Evolutionary conservation across 2,888 invertebrate species (phyloP), one percentile per base, ranked within the genome.

Genomic region (Pandemis cinnamomeana): DNA sequence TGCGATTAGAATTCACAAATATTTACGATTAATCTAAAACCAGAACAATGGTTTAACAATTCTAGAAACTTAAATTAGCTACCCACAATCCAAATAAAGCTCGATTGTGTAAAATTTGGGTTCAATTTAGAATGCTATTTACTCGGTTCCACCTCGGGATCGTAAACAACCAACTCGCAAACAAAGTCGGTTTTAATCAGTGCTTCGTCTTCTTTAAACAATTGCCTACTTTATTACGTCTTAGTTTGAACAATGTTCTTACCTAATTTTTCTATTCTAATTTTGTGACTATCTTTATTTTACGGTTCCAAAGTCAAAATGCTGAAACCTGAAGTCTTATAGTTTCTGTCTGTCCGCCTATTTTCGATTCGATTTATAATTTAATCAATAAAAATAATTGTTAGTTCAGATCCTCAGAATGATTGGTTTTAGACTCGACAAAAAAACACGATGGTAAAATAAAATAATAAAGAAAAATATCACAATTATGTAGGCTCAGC

Each of bases 151-250:
- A 71, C 55, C 55, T 42, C 63, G 36, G 46, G 55, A 71, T 58
- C 46, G 44, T 64, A 71, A 71, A 71, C 64, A 71, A 71, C 36
- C 10, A 44, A 53, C 27, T 64, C 64, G 13, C 64, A 64, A 51
- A 64, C 63, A 71, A 55, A 64, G 64, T 36, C 46, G 64, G 60
- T 64, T 71, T 71, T 71, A 71, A 71, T 71, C 55, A 71, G 64
- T 3, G 67, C 51, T 15, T 6, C 7, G 36, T 67, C 67, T 67
- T 48, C 70, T 71, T 64, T 58, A 58, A 71, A 58, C 71, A 71
- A 64, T 71, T 63, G 62, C 70, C 48, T 70, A 13, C 62, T 70
- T 70, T 63, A 62, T 63, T 63, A 36, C 36, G 64, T 15, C 70
- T 62, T 42, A 53, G 44, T 42, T 11, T 71, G 20, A 55, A 58